Conservation (phyloP, 2,797 vertebrate genomes). For the Malurus leucopterus region DNA sequence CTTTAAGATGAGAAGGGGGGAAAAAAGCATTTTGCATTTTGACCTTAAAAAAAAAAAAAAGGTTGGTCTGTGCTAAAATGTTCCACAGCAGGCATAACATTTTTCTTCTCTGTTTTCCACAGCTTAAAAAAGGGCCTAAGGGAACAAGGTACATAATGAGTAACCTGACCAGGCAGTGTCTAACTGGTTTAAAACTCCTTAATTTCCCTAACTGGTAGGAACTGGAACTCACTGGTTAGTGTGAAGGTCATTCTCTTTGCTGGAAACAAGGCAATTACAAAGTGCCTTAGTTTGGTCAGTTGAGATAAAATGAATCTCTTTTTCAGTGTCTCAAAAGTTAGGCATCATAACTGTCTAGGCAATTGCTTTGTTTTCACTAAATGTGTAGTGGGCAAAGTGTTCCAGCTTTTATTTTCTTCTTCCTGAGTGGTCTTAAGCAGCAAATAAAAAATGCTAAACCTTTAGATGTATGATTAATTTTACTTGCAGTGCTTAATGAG, state of each 20-base stretch:
- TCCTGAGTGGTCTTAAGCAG: background rate
- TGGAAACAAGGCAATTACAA: background rate
- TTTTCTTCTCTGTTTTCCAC: background rate
- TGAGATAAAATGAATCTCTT: background rate
- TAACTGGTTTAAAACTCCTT: background rate
- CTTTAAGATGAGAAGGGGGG: background rate
- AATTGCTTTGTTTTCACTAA: background rate
- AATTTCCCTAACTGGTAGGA: slow-evolving; percentile 16
- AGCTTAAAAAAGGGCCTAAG: slow-evolving; percentile 34
- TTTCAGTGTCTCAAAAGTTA: background rate
- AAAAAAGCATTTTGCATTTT: background rate
- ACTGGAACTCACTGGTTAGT: slow-evolving; percentile 15
- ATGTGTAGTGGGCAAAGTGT: background rate
- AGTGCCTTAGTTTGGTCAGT: background rate
- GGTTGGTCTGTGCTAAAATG: background rate
- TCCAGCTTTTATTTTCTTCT: background rate
- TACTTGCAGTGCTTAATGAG: background rate
- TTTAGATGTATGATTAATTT: background rate
- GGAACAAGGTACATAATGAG: slow-evolving; percentile 41
- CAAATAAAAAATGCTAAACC: background rate
- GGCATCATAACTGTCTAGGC: background rate
- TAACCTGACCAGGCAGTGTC: slow-evolving; percentile 24
- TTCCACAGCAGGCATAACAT: background rate
- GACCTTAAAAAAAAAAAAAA: background rate
- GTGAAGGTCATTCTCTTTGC: slow-evolving; percentile 42